Conservation (phyloP, 2,888 invertebrate genomes). For the Atethmia centrago region DNA sequence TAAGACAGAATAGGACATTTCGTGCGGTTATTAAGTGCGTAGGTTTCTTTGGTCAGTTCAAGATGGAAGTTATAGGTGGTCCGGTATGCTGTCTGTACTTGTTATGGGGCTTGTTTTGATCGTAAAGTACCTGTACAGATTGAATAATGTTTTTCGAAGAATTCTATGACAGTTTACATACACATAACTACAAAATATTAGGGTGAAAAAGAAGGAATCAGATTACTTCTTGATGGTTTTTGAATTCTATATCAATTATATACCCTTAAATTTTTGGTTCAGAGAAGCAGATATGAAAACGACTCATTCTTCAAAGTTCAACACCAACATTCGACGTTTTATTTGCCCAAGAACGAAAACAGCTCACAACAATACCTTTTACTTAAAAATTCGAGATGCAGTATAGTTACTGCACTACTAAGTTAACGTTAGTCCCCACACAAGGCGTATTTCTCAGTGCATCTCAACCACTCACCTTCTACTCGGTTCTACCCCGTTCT, state of each 20-base stretch:
- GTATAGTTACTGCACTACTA: constrained; percentile 29
- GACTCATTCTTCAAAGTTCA: not conserved
- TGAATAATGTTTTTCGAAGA: not conserved
- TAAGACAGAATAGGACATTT: constrained; percentile 58
- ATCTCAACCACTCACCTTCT: constrained; percentile 34
- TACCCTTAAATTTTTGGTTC: not conserved
- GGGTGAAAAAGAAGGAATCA: not conserved
- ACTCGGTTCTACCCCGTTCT: constrained; percentile 8
- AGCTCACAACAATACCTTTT: constrained; percentile 40
- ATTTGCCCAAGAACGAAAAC: not conserved
- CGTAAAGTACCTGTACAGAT: not conserved
- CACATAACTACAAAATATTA: not conserved
- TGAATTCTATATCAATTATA: not conserved
- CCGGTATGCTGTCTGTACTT: constrained; percentile 30
- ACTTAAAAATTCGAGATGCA: constrained; percentile 47
- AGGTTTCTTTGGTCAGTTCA: constrained; percentile 47
- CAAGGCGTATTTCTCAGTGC: constrained; percentile 53
- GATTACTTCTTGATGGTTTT: not conserved
- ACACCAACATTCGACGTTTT: not conserved
- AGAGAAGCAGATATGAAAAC: not conserved
- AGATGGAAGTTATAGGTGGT: constrained; percentile 40
- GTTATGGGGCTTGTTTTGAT: constrained; percentile 5
- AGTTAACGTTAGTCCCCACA: constrained; percentile 56
- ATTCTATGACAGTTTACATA: not conserved
- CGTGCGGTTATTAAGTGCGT: constrained; percentile 56